Base-by-base conservation (phyloP, 2,888 invertebrate species). In the Tachystola acroxantha region DNA sequence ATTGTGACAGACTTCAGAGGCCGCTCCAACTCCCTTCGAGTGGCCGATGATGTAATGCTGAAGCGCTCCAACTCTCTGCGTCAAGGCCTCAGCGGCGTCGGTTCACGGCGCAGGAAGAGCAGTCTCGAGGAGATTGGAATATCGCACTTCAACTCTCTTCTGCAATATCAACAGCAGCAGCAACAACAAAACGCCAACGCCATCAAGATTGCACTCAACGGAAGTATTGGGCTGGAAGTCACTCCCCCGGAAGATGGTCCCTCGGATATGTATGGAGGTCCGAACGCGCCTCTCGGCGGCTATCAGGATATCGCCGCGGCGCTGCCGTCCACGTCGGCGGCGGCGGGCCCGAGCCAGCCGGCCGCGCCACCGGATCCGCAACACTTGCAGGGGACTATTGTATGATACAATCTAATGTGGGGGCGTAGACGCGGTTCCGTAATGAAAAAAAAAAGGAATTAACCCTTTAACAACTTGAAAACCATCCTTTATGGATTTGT, bases 351-450 rank as follows among this genome's bases (percentile, higher is more conserved):
- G 24, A 59, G 64, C 43, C 64, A 64, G 57, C 78, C 80, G 7
- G 57, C 73, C 7, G 64, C 78, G 6, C 63, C 85, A 20, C 79
- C 82, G 12, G 92, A 92, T 63, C 90, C 93, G 10, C 93, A 93
- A 68, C 93, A 94, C 65, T 85, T 95, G 45, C 95, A 95, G 80
- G 96, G 96, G 53, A 96, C 96, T 68, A 95, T 96, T 82, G 96
- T 96, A 94, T 96, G 95, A 96, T 95, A 95, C 90, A 92, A 95
- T 91, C 93, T 94, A 46, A 94, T 95, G 94, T 94, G 95, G 94
- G 94, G 95, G 90, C 93, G 94, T 82, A 91, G 94, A 88, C 89
- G 93, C 80, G 91, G 93, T 88, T 92, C 93, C 79, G 91, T 92
- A 53, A 82, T 90, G 60, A 90, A 92, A 73, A 93, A 91, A 68